Conservation (phyloP, 1,140 invertebrate genomes). For the Phortica variegata region DNA sequence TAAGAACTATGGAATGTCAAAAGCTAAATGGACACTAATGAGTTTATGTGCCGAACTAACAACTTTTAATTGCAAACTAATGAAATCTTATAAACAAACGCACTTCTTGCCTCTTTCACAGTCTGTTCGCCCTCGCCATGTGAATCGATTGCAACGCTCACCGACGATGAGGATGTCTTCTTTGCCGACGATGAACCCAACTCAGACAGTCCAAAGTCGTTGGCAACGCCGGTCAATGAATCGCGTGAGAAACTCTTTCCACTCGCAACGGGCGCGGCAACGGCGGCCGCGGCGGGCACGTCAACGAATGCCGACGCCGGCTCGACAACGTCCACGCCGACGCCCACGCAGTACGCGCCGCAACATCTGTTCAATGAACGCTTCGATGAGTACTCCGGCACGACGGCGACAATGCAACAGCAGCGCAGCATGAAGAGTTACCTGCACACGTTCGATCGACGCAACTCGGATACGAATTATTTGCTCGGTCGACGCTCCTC, state of each 20-base stretch:
- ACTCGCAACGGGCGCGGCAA: neutral
- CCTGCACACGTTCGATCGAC: constrained; percentile 63
- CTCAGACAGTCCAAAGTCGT: constrained; percentile 30
- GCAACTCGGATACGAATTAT: constrained; percentile 74
- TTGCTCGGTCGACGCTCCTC: constrained; percentile 55
- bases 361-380: constrained; percentile 47
- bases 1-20: too few relatives aligned
- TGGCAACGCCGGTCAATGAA: constrained; percentile 49
- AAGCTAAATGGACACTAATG: too few relatives aligned
- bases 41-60: too few relatives aligned
- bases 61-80: too few relatives aligned
- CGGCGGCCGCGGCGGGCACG: constrained; percentile 3
- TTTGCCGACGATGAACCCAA: constrained; percentile 6
- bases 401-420: constrained; percentile 30
- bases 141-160: constrained; percentile 68
- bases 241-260: constrained; percentile 49
- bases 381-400: constrained; percentile 47
- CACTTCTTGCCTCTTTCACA: too few relatives aligned
- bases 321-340: constrained; percentile 33
- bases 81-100: too few relatives aligned
- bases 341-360: constrained; percentile 16
- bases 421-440: constrained; percentile 56
- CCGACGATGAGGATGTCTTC: constrained; percentile 59
- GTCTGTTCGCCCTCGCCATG: constrained; percentile 74
- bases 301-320: constrained; percentile 15